These are phyloP conservation scores for Psilopogon haemacephalus DNA, from an alignment of 2,113 vertebrate species.

Conservation along the genomic window DNA sequence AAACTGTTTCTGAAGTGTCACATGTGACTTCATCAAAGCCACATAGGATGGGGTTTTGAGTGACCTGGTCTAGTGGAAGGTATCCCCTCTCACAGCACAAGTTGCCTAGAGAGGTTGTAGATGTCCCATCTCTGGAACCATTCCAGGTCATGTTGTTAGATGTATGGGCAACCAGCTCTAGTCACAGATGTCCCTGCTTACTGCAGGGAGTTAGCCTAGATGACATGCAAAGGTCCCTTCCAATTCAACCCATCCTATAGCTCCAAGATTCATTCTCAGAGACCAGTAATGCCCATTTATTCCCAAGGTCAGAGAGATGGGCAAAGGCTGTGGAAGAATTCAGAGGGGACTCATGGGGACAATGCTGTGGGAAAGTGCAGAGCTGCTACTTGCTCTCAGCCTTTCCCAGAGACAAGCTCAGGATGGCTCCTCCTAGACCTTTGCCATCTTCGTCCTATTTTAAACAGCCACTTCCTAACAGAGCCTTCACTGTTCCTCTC, in stretches of 20 bases:
- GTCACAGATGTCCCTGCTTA: background rate
- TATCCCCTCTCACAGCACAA: background rate
- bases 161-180: background rate
- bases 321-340: background rate
- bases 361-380: no score
- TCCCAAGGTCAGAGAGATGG: background rate
- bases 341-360: background rate
- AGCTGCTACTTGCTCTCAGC: background rate
- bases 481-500: no score
- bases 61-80: background rate
- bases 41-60: background rate
- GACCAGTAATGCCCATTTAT: rapidly evolving
- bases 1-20: background rate
- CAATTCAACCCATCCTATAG: background rate
- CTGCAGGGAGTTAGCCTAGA: background rate
- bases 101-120: background rate
- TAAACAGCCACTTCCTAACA: background rate
- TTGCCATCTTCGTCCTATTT: no score
- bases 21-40: background rate
- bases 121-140: background rate
- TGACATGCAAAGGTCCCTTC: background rate
- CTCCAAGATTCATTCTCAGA: background rate
- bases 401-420: background rate
- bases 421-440: background rate
- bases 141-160: background rate